Conservation (phyloP, 2,888 invertebrate genomes). For the Cantharis rufa region DNA sequence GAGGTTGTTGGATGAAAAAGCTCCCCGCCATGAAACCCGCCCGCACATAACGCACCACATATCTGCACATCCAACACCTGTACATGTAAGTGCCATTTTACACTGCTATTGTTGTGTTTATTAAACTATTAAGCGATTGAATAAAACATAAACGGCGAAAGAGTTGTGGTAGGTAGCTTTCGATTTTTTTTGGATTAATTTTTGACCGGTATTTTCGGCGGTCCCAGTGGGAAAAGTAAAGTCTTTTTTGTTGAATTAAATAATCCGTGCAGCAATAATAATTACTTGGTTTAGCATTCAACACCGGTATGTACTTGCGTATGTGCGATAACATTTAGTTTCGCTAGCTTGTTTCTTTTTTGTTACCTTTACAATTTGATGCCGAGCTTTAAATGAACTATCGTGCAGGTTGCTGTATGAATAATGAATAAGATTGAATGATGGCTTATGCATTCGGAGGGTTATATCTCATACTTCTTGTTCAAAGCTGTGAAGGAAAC, state of each 20-base stretch:
- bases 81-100: slow-evolving; percentile 49
- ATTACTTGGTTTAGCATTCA: background rate
- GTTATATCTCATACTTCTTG: slow-evolving; percentile 18
- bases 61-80: slow-evolving; percentile 52
- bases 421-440: slow-evolving; percentile 22
- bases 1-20: slow-evolving; percentile 62
- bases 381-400: slow-evolving; percentile 8
- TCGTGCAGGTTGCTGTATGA: slow-evolving; percentile 17
- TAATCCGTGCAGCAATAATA: background rate
- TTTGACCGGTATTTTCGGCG: too few relatives aligned
- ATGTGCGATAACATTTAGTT: background rate
- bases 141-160: background rate
- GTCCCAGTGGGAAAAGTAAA: too few relatives aligned
- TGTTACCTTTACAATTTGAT: background rate
- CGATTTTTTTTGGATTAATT: background rate
- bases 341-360: background rate
- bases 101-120: background rate
- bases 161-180: background rate
- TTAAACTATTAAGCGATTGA: background rate
- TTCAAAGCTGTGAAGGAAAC: slow-evolving; percentile 9
- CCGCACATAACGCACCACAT: slow-evolving; percentile 63
- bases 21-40: slow-evolving; percentile 63
- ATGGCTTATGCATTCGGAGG: slow-evolving; percentile 25
- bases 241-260: background rate
- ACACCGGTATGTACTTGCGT: background rate